Conservation (phyloP, 2,888 invertebrate genomes). For the Neocrepidodera transversa region DNA sequence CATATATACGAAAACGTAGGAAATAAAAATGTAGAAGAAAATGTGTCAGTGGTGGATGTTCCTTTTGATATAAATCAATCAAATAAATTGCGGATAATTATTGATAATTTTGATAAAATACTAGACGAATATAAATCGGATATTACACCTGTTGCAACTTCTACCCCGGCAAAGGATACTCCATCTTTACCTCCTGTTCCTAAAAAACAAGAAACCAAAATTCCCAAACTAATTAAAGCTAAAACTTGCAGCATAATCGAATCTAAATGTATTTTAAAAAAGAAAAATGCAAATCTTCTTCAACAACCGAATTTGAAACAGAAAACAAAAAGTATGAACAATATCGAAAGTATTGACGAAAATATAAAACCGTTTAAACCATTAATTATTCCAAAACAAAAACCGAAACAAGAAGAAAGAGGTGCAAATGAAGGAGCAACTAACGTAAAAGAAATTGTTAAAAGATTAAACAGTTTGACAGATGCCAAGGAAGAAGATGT, state of each 20-base stretch:
- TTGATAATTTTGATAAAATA: constrained; percentile 65
- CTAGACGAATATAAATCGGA: constrained; percentile 58
- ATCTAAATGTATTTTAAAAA: constrained; percentile 72
- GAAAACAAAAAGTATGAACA: constrained; percentile 51
- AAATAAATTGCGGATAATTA: constrained; percentile 61
- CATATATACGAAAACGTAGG: constrained; percentile 48
- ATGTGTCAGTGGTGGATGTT: constrained; percentile 61
- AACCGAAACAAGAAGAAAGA: constrained; percentile 28
- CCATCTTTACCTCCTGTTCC: not conserved
- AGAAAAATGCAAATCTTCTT: constrained; percentile 63
- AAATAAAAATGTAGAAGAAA: constrained; percentile 58
- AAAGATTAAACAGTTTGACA: constrained; percentile 50
- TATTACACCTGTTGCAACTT: constrained; percentile 17
- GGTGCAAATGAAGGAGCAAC: constrained; percentile 24
- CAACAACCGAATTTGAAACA: constrained; percentile 21
- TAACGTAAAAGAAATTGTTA: constrained; percentile 53
- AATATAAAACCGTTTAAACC: constrained; percentile 9
- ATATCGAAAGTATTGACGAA: constrained; percentile 37
- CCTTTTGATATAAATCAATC: constrained; percentile 32
- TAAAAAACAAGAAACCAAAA: constrained; percentile 44
- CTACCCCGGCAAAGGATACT: constrained; percentile 36
- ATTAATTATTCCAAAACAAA: not conserved
- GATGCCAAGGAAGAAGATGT: constrained; percentile 25
- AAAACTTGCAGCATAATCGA: constrained; percentile 76
- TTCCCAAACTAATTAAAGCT: constrained; percentile 71